Evolutionary conservation across 2,888 invertebrate genomes (phyloP).

Genomic region (Ichneumoninae sp.): DNA sequence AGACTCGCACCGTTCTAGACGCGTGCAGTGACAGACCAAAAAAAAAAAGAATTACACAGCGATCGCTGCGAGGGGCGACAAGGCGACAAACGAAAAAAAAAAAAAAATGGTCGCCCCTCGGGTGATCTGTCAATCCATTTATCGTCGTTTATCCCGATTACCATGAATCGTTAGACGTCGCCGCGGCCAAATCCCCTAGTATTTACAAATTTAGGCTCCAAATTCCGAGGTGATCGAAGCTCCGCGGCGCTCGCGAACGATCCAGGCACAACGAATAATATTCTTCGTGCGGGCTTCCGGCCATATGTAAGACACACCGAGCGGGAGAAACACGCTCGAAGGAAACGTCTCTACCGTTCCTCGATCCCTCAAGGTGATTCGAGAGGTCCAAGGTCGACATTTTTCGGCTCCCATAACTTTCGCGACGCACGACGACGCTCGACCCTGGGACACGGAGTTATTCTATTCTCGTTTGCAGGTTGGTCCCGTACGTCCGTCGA

Average conservation of each 20-base stretch:
- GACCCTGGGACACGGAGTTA: slow-evolving; percentile 57
- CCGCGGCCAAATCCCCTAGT: slow-evolving; percentile 72
- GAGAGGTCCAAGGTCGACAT: slow-evolving; percentile 74
- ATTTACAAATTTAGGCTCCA: slow-evolving; percentile 60
- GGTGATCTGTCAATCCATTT: slow-evolving; percentile 76
- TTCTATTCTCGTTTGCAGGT: slow-evolving; percentile 65
- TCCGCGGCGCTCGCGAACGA: slow-evolving; percentile 20
- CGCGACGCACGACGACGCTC: slow-evolving; percentile 37
- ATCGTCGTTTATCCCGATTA: slow-evolving; percentile 67
- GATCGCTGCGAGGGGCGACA: slow-evolving; percentile 5
- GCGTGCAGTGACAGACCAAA: slow-evolving; percentile 35
- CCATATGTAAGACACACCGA: slow-evolving; percentile 73
- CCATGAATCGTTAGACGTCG: slow-evolving; percentile 70
- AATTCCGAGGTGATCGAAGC: slow-evolving; percentile 74
- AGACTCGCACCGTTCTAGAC: not conserved
- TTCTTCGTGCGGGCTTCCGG: slow-evolving; percentile 48
- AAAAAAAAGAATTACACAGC: slow-evolving; percentile 61
- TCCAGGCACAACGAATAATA: not conserved
- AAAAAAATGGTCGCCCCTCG: slow-evolving; percentile 77
- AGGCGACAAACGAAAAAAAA: slow-evolving; percentile 71
- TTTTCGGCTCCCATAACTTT: slow-evolving; percentile 66
- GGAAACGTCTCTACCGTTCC: slow-evolving; percentile 59
- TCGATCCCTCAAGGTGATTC: slow-evolving; percentile 71
- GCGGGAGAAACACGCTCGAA: slow-evolving; percentile 23
- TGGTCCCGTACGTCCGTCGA: slow-evolving; percentile 55